Percentiles rank a stretch among this genome's conserved stretches.
phyloP scores from a whole-genome alignment of 2,888 invertebrate species.

The Phyto melanocephala region DNA sequence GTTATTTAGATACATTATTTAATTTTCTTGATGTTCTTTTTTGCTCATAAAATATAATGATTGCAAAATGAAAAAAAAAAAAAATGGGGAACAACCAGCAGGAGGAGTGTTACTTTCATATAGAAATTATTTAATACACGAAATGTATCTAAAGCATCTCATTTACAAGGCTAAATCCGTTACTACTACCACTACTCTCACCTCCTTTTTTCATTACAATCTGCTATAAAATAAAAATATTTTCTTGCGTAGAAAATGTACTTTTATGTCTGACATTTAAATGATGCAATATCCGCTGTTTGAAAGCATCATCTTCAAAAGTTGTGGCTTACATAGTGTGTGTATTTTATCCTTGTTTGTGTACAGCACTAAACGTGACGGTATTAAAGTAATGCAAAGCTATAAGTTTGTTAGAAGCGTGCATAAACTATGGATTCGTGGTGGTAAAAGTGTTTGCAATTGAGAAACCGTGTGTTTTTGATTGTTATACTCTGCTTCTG shows the following conservation, averaged over 20 bases:
- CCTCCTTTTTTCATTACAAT: conserved; percentile 19
- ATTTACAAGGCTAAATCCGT: conserved; percentile 33
- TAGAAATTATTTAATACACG: neutral
- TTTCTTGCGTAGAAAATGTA: conserved; percentile 63
- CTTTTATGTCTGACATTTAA: conserved; percentile 74
- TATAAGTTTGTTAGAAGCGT: neutral
- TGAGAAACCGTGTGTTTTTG: neutral
- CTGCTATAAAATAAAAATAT: neutral
- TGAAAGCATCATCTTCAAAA: conserved; percentile 12
- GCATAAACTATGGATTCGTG: neutral
- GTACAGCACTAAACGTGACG: neutral
- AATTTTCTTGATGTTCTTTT: neutral
- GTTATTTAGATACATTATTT: conserved; percentile 15
- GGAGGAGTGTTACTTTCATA: neutral
- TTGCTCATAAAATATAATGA: conserved; percentile 38
- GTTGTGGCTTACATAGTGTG: conserved; percentile 1
- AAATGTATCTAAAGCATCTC: conserved; percentile 24
- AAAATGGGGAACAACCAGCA: neutral
- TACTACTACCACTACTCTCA: neutral
- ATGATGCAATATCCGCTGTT: conserved; percentile 74
- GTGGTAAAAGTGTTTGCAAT: neutral
- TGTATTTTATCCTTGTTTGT: neutral
- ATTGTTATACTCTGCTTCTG: neutral
- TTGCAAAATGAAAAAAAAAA: conserved; percentile 5
- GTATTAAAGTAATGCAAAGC: neutral